phyloP scores from a whole-genome alignment of 2,113 vertebrate genomes.

The Poeciliopsis retropinna region DNA sequence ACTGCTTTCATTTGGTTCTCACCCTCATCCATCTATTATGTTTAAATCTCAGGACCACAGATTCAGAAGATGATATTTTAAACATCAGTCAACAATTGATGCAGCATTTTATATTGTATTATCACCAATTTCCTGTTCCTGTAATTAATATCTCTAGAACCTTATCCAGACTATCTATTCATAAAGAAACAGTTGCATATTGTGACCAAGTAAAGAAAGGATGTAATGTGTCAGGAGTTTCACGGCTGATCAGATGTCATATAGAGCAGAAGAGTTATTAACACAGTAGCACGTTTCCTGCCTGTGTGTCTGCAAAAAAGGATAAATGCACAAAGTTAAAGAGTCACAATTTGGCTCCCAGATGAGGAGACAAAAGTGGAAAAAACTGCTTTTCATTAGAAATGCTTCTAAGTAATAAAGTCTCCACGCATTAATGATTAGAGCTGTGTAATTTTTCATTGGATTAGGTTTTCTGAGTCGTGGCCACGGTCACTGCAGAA shows the following conservation, averaged over 20 bases:
- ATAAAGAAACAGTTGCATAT: neutral
- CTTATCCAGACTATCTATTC: neutral
- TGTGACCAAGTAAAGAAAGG: neutral
- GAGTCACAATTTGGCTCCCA: neutral
- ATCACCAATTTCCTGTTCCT: too few relatives aligned
- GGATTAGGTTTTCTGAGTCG: neutral
- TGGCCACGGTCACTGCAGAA: conserved; percentile 10
- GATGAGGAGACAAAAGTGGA: neutral
- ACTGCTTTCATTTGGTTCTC: neutral
- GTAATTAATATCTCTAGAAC: too few relatives aligned
- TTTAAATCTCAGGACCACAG: neutral
- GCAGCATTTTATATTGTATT: neutral
- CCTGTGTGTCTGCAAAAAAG: conserved; percentile 29
- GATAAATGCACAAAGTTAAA: conserved; percentile 6
- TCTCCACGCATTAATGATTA: neutral
- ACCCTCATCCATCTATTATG: too few relatives aligned
- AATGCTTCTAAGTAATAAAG: neutral
- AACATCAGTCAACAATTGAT: neutral
- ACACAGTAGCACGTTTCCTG: neutral
- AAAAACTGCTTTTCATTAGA: too few relatives aligned
- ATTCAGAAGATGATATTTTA: neutral
- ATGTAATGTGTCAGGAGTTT: neutral
- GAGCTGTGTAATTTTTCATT: conserved; percentile 7
- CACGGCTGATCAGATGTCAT: conserved; percentile 10
- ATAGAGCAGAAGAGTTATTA: neutral